phyloP scores from a whole-genome alignment of 2,113 vertebrate species.

The Phycodurus eques region DNA sequence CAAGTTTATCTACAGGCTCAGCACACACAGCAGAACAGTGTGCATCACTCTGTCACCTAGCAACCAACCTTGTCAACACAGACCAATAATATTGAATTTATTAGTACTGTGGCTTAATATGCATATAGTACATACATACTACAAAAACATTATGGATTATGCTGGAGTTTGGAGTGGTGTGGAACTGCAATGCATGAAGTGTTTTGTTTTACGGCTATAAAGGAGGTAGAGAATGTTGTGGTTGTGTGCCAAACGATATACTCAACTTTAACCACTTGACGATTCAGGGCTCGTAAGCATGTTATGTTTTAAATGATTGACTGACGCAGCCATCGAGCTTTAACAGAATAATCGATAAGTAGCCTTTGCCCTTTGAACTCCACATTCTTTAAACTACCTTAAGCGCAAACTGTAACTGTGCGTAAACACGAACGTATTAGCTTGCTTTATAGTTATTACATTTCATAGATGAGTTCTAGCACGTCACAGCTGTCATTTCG shows the following conservation, averaged over 20 bases:
- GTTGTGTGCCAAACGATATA: no score
- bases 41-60: not conserved
- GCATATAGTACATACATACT: not conserved
- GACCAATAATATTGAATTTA: not conserved
- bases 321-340: not conserved
- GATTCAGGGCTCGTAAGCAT: no score
- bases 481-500: not conserved
- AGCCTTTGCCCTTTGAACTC: conserved; percentile 21
- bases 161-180: not conserved
- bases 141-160: not conserved
- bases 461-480: not conserved
- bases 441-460: not conserved
- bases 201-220: not conserved
- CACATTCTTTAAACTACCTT: not conserved
- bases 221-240: not conserved
- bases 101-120: not conserved
- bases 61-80: not conserved
- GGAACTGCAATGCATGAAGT: not conserved
- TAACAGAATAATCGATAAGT: not conserved
- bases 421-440: not conserved
- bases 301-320: not conserved
- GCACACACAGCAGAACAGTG: conserved; percentile 6
- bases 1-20: conserved; percentile 1
- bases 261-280: no score
- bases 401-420: no score